A percentile compares a stretch with the other conserved stretches of the same genome.
Evolutionary conservation across 1,140 invertebrate species (phyloP).

Genomic region (Temnothorax longispinosus): DNA sequence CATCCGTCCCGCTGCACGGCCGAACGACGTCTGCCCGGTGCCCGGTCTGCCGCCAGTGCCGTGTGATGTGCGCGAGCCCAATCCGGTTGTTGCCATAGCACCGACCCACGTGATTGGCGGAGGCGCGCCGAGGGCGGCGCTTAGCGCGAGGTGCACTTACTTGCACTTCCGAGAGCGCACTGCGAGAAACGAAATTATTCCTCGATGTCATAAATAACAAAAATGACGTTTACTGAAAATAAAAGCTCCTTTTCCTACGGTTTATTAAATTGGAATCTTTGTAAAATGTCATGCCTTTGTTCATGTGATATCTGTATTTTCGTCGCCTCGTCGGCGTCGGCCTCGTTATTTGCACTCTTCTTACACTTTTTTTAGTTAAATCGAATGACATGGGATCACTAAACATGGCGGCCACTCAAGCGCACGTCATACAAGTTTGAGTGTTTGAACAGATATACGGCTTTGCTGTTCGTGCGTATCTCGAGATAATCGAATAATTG

Average conservation of each 20-base stretch:
- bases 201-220: background rate
- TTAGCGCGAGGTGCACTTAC: background rate
- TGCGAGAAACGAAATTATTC: background rate
- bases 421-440: background rate
- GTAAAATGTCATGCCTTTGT: background rate
- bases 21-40: constrained; percentile 58
- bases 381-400: background rate
- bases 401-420: background rate
- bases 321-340: too few relatives aligned
- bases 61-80: constrained; percentile 73
- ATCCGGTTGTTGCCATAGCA: constrained; percentile 79
- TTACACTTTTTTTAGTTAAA: background rate
- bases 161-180: background rate
- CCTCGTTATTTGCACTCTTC: background rate
- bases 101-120: constrained; percentile 60
- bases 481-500: background rate
- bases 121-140: background rate
- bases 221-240: background rate
- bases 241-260: background rate
- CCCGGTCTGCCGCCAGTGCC: constrained; percentile 12
- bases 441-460: background rate
- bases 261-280: background rate
- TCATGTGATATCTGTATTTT: background rate
- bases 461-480: background rate
- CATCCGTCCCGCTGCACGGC: constrained; percentile 57